Percentiles rank a stretch among this genome's conserved stretches.
phyloP scores from a whole-genome alignment of 2,797 vertebrate genomes.

The Sebastes paucispinis region DNA sequence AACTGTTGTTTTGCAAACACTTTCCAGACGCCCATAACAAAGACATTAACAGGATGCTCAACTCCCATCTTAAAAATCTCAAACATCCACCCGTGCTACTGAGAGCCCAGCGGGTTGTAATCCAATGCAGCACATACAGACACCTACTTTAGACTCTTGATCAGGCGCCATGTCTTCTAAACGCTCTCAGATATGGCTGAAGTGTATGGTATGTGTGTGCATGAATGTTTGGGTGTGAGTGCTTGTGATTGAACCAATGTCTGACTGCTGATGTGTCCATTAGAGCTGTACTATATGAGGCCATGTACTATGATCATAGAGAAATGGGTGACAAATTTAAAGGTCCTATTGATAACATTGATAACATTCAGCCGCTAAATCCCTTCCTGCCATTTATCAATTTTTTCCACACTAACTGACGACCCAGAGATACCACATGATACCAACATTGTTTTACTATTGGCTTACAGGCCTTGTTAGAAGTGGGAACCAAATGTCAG shows the following conservation, averaged over 20 bases:
- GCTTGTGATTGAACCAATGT: not conserved
- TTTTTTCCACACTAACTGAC: too few species aligned
- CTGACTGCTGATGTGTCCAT: not conserved
- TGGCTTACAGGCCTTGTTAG: too few species aligned
- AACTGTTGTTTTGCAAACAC: not conserved
- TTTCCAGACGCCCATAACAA: not conserved
- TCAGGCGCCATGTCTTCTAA: conserved; percentile 9
- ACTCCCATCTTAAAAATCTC: conserved; percentile 11
- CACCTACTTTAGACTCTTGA: conserved; percentile 39
- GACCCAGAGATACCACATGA: too few species aligned
- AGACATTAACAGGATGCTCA: conserved; percentile 18
- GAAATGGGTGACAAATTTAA: not conserved
- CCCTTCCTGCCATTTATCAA: too few species aligned
- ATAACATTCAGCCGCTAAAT: too few species aligned
- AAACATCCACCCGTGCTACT: conserved; percentile 12
- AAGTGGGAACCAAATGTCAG: too few species aligned
- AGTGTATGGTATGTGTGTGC: conserved; percentile 23
- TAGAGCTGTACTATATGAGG: not conserved
- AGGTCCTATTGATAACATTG: too few species aligned
- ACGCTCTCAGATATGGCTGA: conserved; percentile 13
- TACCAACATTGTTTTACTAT: too few species aligned
- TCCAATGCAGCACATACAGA: conserved; percentile 1
- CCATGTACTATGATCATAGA: not conserved
- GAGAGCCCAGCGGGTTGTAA: conserved; percentile 2
- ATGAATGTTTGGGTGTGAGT: not conserved